Evolutionary conservation across 2,797 vertebrate genomes (phyloP).

Genomic region (Petrocephalus schoutedeni): DNA sequence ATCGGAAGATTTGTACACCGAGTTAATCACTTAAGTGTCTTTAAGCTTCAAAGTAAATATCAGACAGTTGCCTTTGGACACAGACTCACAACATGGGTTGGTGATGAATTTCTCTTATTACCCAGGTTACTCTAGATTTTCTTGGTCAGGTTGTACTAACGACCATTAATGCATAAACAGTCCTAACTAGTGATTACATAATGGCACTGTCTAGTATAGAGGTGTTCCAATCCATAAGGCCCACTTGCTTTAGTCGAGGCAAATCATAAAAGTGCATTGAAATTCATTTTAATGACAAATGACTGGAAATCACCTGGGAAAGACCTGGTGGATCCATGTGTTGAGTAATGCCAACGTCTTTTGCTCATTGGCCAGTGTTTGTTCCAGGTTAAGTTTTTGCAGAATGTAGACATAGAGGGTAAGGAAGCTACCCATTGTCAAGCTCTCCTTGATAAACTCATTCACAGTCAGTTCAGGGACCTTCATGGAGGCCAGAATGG

Average conservation of each 20-base stretch:
- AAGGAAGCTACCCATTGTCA: slow-evolving; percentile 83
- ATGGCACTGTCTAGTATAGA: neutral
- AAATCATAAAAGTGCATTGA: neutral
- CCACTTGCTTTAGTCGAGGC: neutral
- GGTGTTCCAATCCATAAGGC: neutral
- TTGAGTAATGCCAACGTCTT: slow-evolving; percentile 74
- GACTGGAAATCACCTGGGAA: slow-evolving; percentile 66
- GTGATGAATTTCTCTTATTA: neutral
- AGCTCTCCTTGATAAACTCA: slow-evolving; percentile 90
- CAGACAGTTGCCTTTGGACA: neutral
- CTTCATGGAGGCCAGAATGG: slow-evolving; percentile 86
- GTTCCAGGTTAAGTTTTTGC: slow-evolving; percentile 82
- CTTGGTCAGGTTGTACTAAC: neutral
- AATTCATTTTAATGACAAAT: neutral
- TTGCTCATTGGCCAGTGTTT: slow-evolving; percentile 81
- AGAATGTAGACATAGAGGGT: slow-evolving; percentile 89
- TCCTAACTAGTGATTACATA: neutral
- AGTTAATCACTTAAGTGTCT: neutral
- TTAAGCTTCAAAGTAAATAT: neutral
- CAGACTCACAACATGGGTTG: neutral
- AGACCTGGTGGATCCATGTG: slow-evolving; percentile 85
- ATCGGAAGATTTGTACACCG: neutral
- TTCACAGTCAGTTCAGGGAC: slow-evolving; percentile 91
- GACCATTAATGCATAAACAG: neutral
- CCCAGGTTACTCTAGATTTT: neutral